Conservation (phyloP, 2,113 vertebrate species). For the Rattus norvegicus region DNA sequence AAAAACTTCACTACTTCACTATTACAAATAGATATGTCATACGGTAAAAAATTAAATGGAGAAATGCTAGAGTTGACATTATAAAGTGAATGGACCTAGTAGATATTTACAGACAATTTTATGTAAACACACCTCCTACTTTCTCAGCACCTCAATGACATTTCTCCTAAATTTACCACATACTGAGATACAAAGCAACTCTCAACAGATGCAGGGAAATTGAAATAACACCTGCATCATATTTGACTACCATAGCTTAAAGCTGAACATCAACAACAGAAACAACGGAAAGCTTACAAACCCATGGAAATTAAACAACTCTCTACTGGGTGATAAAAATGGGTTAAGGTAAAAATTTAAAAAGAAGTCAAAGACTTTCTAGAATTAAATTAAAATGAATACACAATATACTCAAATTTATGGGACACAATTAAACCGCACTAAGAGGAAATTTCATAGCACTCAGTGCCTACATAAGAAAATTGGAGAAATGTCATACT, state of each 20-base stretch:
- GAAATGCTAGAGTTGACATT: not conserved
- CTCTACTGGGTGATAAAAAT: not conserved
- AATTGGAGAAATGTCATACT: not conserved
- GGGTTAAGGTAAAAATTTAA: not conserved
- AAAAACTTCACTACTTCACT: not conserved
- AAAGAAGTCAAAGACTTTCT: not conserved
- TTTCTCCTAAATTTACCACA: not conserved
- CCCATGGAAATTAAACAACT: not conserved
- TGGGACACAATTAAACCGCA: not conserved
- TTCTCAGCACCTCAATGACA: not conserved
- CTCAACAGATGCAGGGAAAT: not conserved
- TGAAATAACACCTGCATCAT: not conserved
- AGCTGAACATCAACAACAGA: not conserved
- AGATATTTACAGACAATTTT: not conserved
- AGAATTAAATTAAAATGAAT: not conserved
- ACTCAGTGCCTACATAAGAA: not conserved
- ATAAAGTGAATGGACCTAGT: not conserved
- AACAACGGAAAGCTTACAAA: not conserved
- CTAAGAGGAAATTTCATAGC: not conserved
- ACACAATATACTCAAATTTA: not conserved
- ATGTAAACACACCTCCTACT: not conserved
- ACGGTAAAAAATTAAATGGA: not conserved
- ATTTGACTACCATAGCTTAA: not conserved
- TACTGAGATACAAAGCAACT: not conserved
- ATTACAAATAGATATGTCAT: not conserved